phyloP scores from a whole-genome alignment of 2,888 invertebrate genomes.

The Petrolisthes manimaculis region DNA sequence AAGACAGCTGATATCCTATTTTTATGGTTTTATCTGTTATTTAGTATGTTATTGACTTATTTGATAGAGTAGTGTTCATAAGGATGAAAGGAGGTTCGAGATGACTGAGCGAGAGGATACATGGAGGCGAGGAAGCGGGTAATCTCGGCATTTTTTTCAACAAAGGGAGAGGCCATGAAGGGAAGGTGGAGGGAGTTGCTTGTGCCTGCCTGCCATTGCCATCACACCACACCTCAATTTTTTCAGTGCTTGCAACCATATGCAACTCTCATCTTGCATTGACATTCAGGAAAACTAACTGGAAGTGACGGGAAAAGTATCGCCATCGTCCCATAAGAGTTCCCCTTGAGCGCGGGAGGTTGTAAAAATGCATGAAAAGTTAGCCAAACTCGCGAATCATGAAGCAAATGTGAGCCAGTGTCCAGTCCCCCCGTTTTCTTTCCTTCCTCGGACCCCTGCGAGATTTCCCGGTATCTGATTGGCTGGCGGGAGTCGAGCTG shows the following conservation, averaged over 20 bases:
- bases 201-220: conserved; percentile 44
- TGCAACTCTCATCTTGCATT: not conserved
- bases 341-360: not conserved
- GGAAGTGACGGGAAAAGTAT: not conserved
- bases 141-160: conserved; percentile 17
- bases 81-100: not conserved
- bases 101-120: not conserved
- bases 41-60: not conserved
- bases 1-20: conserved; percentile 5
- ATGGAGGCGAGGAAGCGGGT: conserved; percentile 1
- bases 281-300: not conserved
- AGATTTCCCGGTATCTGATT: conserved; percentile 52
- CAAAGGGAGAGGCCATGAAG: conserved; percentile 30
- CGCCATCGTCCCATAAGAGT: not conserved
- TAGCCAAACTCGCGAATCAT: conserved; percentile 42
- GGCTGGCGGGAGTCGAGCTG: conserved; percentile 36
- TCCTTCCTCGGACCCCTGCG: conserved; percentile 50
- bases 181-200: conserved; percentile 27
- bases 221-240: conserved; percentile 29
- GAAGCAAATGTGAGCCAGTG: conserved; percentile 35
- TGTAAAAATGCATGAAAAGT: conserved; percentile 47
- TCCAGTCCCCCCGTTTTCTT: conserved; percentile 51
- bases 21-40: conserved; percentile 3
- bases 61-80: not conserved
- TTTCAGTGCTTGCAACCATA: conserved; percentile 25